Conservation (phyloP, 2,888 invertebrate genomes). For the Anthoptus insignis region DNA sequence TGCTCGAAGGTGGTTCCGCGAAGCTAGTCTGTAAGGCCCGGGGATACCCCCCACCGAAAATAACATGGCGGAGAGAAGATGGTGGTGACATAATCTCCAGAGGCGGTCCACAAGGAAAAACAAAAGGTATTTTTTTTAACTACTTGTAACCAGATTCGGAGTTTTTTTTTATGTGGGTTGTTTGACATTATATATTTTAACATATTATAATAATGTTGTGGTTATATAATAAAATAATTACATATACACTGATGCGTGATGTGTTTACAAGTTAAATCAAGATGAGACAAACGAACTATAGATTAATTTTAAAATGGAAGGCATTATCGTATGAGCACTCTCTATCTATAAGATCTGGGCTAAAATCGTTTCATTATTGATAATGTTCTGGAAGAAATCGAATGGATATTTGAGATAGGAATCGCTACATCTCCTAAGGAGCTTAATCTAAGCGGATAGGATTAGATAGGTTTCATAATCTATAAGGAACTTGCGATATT, state of each 20-base stretch:
- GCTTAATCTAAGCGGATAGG: constrained; percentile 4
- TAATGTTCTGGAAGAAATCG: constrained; percentile 28
- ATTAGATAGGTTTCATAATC: constrained; percentile 18
- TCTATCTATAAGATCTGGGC: constrained; percentile 4
- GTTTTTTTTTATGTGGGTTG: no score
- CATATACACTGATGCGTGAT: no score
- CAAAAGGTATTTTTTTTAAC: no score
- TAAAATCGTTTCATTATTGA: constrained; percentile 13
- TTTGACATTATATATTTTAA: no score
- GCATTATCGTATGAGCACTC: not conserved
- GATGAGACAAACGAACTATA: not conserved
- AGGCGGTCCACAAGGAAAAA: constrained; percentile 90
- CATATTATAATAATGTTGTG: no score
- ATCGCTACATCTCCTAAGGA: constrained; percentile 17
- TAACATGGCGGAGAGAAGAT: constrained; percentile 96
- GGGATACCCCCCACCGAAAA: constrained; percentile 94
- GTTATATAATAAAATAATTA: no score
- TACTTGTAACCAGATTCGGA: no score
- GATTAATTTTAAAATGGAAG: not conserved
- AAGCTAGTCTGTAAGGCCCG: constrained; percentile 95
- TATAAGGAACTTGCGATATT: not conserved
- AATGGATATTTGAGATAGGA: constrained; percentile 22
- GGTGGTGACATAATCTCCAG: constrained; percentile 93
- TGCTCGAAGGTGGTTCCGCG: constrained; percentile 97
- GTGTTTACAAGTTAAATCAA: no score